A percentile compares a stretch with the other conserved stretches of the same genome.
Conservation (phyloP, 2,888 invertebrate genomes). For the Dryocosmus kuriphilus region DNA sequence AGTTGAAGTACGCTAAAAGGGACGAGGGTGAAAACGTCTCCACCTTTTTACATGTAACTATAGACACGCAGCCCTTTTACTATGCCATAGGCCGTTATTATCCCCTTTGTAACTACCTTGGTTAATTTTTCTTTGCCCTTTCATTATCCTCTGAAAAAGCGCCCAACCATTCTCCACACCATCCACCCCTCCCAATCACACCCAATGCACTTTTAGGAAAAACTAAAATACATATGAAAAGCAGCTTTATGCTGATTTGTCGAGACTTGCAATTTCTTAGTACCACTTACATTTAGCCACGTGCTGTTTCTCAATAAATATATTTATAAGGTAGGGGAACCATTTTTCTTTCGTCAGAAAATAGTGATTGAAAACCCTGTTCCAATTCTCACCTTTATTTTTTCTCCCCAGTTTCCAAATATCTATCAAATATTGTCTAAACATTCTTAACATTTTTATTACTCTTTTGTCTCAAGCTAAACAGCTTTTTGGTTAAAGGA, state of each 20-base stretch:
- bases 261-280: neutral
- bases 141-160: neutral
- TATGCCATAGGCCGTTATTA: neutral
- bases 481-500: too few relatives aligned
- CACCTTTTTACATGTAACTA: neutral
- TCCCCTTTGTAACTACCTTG: neutral
- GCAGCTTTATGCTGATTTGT: neutral
- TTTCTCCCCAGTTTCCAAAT: too few relatives aligned
- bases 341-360: too few relatives aligned
- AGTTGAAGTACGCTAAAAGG: constrained; percentile 13
- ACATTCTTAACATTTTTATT: too few relatives aligned
- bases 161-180: neutral
- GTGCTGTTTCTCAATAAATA: neutral
- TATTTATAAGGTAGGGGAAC: neutral
- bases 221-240: neutral
- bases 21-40: constrained; percentile 1
- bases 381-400: too few relatives aligned
- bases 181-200: neutral
- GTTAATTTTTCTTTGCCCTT: neutral
- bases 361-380: too few relatives aligned
- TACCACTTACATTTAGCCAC: neutral
- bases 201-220: neutral
- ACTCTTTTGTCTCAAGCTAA: too few relatives aligned
- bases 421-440: too few relatives aligned
- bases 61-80: constrained; percentile 14